Conservation (phyloP, 2,888 invertebrate species). For the Drosophila peninsularis region DNA sequence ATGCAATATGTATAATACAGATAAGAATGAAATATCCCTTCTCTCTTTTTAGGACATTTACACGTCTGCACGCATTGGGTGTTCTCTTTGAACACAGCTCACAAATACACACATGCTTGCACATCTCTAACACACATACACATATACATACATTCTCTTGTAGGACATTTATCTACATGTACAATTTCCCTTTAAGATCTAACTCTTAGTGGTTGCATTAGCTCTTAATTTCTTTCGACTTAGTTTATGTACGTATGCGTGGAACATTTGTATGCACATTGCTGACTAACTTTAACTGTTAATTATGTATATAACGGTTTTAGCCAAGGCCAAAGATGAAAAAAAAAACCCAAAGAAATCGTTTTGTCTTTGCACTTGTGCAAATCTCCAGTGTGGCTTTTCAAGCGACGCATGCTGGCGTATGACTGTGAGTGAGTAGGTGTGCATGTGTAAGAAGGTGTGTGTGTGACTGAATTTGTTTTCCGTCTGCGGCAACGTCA, state of each 20-base stretch:
- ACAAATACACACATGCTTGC: background rate
- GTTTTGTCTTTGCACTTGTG: slow-evolving; percentile 68
- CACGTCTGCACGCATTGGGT: background rate
- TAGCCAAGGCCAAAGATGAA: slow-evolving; percentile 44
- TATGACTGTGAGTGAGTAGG: slow-evolving; percentile 11
- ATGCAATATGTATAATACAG: background rate
- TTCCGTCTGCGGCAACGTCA: slow-evolving; percentile 70
- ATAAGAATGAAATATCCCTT: background rate
- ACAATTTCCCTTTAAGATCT: background rate
- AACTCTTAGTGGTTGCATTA: background rate
- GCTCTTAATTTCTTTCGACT: background rate
- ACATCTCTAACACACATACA: background rate
- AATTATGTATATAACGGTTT: slow-evolving; percentile 18
- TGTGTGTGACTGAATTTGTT: slow-evolving; percentile 57
- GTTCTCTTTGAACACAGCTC: background rate
- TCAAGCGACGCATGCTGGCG: slow-evolving; percentile 40
- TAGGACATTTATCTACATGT: background rate
- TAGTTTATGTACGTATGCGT: background rate
- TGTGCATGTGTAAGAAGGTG: slow-evolving; percentile 12
- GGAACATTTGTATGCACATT: background rate
- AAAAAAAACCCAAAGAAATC: slow-evolving; percentile 30
- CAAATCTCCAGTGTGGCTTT: slow-evolving; percentile 69
- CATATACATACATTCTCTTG: background rate
- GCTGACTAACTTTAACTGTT: slow-evolving; percentile 6
- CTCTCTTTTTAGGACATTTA: background rate